These are phyloP conservation scores for Apodemia mormo DNA, from an alignment of 2,888 invertebrate species.

Conservation along the genomic window DNA sequence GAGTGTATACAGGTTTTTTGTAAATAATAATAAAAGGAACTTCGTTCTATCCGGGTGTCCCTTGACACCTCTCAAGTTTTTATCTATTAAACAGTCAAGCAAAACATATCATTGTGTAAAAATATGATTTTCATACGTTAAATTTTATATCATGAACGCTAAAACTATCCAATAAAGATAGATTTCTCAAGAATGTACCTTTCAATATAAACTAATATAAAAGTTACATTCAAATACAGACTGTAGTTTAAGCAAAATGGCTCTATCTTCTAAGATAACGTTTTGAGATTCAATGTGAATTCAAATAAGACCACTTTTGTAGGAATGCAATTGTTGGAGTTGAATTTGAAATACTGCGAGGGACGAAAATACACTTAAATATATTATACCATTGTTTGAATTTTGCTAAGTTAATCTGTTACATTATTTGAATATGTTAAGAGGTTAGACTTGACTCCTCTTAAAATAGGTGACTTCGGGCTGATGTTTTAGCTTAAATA, in stretches of 20 bases:
- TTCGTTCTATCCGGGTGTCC: no score
- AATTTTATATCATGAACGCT: neutral
- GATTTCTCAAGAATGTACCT: neutral
- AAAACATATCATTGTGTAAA: neutral
- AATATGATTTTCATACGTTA: neutral
- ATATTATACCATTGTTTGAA: neutral
- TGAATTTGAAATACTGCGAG: neutral
- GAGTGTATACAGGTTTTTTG: no score
- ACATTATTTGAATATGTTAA: no score
- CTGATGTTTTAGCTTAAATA: no score
- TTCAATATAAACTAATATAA: neutral
- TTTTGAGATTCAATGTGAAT: neutral
- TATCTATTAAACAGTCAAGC: no score
- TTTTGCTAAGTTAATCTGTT: neutral
- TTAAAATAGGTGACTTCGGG: no score
- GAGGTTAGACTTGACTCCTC: no score
- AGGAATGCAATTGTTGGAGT: conserved; percentile 5
- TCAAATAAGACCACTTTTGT: conserved; percentile 4
- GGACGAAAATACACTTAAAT: neutral
- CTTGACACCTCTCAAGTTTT: no score
- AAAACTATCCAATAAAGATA: neutral
- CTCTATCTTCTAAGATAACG: neutral
- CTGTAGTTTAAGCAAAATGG: neutral
- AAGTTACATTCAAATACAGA: neutral
- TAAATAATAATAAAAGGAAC: no score